A percentile compares a stretch with the other conserved stretches of the same genome.
These are phyloP conservation scores for Ptychochromis oligacanthus DNA, from an alignment of 2,113 vertebrate genomes.

Conservation along the genomic window DNA sequence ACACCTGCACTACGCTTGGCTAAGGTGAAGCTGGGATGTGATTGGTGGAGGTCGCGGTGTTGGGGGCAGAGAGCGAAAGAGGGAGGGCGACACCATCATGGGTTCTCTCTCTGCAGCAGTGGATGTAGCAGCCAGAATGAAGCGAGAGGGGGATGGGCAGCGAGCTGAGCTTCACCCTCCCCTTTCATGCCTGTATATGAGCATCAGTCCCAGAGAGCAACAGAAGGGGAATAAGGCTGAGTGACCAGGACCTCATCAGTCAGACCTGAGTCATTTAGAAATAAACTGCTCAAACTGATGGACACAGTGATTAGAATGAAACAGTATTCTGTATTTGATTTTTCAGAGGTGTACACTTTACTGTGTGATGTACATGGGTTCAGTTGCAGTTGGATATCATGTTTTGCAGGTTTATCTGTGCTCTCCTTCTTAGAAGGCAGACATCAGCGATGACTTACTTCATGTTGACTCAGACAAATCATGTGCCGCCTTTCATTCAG, in stretches of 20 bases:
- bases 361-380: background rate
- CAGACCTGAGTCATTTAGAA: background rate
- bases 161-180: conserved; percentile 22
- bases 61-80: conserved; percentile 33
- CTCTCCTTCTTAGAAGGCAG: background rate
- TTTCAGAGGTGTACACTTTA: background rate
- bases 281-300: background rate
- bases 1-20: conserved; percentile 62
- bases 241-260: conserved; percentile 6
- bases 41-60: conserved; percentile 54
- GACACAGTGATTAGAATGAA: background rate
- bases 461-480: background rate
- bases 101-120: conserved; percentile 68
- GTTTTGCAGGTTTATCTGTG: background rate
- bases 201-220: conserved; percentile 29
- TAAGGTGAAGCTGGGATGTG: conserved; percentile 41
- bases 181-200: conserved; percentile 33
- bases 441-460: background rate
- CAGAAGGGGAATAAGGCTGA: conserved; percentile 23
- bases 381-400: background rate
- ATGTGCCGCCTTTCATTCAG: background rate
- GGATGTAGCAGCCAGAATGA: conserved; percentile 43
- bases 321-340: background rate
- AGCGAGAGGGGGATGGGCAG: conserved; percentile 56
- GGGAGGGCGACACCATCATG: conserved; percentile 40